phyloP scores from a whole-genome alignment of 2,888 invertebrate genomes.

The Apamea anceps region DNA sequence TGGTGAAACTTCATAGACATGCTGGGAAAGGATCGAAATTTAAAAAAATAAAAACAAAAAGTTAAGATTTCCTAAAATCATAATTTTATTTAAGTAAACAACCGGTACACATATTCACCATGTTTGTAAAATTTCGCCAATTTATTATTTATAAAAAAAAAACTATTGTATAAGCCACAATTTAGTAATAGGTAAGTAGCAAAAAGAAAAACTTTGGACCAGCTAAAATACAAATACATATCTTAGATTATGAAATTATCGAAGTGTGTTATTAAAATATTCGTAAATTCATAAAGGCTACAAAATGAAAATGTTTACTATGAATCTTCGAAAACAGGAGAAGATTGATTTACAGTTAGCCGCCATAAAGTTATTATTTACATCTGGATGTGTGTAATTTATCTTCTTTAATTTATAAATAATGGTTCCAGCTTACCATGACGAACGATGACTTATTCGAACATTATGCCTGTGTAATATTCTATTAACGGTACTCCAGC shows the following conservation, averaged over 20 bases:
- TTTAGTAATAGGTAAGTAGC: neutral
- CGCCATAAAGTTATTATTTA: constrained; percentile 52
- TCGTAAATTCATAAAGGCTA: neutral
- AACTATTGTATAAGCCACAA: neutral
- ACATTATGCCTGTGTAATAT: constrained; percentile 79
- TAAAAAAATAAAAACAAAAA: neutral
- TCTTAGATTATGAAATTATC: neutral
- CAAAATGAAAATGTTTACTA: neutral
- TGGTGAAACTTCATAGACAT: neutral
- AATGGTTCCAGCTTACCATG: constrained; percentile 71
- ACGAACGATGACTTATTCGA: constrained; percentile 83
- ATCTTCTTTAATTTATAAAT: constrained; percentile 65
- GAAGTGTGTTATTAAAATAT: constrained; percentile 1
- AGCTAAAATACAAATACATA: neutral
- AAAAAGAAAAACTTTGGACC: neutral
- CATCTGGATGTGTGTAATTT: constrained; percentile 53
- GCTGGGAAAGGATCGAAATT: neutral
- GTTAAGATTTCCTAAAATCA: neutral
- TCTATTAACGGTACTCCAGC: constrained; percentile 82
- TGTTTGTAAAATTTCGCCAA: neutral
- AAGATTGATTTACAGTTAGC: constrained; percentile 53
- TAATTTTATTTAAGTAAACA: neutral
- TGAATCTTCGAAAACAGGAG: constrained; percentile 32
- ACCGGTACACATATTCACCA: neutral
- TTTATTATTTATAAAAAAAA: neutral